Evolutionary conservation across 2,797 vertebrate genomes (phyloP).

Genomic region (Aythya fuligula): DNA sequence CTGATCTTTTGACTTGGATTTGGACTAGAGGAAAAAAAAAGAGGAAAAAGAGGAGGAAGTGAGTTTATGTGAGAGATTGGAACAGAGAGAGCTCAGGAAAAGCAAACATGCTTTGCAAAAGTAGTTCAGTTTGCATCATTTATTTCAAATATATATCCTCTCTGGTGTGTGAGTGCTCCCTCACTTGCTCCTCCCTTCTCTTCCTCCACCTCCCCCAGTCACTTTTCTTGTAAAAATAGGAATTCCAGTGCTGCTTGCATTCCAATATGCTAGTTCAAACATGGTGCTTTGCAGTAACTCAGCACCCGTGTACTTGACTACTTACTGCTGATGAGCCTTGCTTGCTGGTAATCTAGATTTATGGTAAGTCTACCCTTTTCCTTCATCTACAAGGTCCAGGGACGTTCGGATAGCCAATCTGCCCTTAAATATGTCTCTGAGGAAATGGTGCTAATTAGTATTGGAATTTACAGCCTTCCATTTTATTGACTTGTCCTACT

Average conservation of each 20-base stretch:
- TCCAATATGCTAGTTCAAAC: conserved; percentile 15
- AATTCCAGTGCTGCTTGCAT: background rate
- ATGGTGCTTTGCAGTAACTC: background rate
- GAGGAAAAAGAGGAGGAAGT: background rate
- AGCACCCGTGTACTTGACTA: conserved; percentile 36
- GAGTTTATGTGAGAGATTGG: background rate
- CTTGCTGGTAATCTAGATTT: conserved; percentile 73
- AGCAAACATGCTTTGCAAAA: conserved; percentile 22
- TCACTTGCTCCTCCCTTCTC: background rate
- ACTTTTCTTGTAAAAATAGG: conserved; percentile 26
- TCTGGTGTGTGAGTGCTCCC: background rate
- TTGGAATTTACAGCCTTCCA: conserved; percentile 99
- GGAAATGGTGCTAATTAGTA: conserved; percentile 99
- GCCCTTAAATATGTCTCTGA: conserved; percentile 99
- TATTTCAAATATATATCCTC: conserved; percentile 39
- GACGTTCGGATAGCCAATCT: conserved; percentile 98
- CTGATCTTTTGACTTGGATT: background rate
- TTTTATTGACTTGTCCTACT: conserved; percentile 99
- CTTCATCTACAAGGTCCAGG: conserved; percentile 88
- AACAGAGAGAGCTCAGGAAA: background rate
- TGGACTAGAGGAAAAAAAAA: background rate
- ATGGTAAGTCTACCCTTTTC: conserved; percentile 79
- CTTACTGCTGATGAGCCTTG: conserved; percentile 23
- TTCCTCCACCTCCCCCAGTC: too few relatives aligned
- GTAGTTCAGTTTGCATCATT: conserved; percentile 48